Percentiles rank a stretch among this genome's conserved stretches.
Evolutionary conservation across 2,888 invertebrate species (phyloP).

Genomic region (Craniophora ligustri): DNA sequence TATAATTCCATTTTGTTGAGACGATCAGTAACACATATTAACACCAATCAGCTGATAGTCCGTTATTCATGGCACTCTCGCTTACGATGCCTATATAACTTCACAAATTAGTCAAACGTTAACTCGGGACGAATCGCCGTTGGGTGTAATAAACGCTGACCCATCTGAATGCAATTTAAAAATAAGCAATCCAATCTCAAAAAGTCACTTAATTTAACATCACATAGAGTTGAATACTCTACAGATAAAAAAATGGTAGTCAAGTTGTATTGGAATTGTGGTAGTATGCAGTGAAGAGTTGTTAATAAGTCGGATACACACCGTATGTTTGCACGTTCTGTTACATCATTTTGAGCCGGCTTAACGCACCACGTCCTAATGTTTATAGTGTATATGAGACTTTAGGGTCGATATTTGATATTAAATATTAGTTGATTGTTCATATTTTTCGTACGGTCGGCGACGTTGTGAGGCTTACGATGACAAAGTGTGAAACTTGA

Average conservation of each 20-base stretch:
- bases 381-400: constrained; percentile 83
- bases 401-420: constrained; percentile 82
- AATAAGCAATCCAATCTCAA: constrained; percentile 30
- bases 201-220: constrained; percentile 38
- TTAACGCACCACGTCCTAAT: constrained; percentile 84
- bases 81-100: constrained; percentile 80
- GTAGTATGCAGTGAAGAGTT: constrained; percentile 72
- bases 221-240: constrained; percentile 47
- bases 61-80: constrained; percentile 66
- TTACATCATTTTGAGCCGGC: constrained; percentile 85
- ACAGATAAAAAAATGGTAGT: constrained; percentile 7
- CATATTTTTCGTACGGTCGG: constrained; percentile 75
- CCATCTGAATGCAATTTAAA: constrained; percentile 78
- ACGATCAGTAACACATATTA: constrained; percentile 37
- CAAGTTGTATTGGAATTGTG: constrained; percentile 23
- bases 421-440: constrained; percentile 84
- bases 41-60: constrained; percentile 73
- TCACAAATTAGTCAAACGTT: constrained; percentile 88
- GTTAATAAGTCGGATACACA: constrained; percentile 85
- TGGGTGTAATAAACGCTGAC: constrained; percentile 86
- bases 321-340: constrained; percentile 79
- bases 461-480: constrained; percentile 73
- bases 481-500: constrained; percentile 76
- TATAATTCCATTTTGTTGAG: constrained; percentile 34
- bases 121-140: constrained; percentile 80